Percentiles rank a stretch among this genome's conserved stretches.
Evolutionary conservation across 1,140 invertebrate species (phyloP).

Genomic region (Hyles vespertilio): DNA sequence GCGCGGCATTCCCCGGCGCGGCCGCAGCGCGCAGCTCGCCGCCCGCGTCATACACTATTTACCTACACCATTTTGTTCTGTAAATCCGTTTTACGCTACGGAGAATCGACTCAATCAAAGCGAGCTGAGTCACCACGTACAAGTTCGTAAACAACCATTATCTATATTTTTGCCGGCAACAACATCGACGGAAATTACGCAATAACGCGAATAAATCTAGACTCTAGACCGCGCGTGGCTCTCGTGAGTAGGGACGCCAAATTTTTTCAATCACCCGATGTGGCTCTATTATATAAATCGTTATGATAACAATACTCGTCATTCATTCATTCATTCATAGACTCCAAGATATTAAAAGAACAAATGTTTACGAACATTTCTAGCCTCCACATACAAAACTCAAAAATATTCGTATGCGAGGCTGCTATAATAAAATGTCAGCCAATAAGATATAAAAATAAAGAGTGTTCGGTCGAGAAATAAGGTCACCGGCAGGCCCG

Average conservation of each 20-base stretch:
- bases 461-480: constrained; percentile 60
- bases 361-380: too few species aligned
- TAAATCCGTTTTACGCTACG: constrained; percentile 4
- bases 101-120: constrained; percentile 15
- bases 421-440: constrained; percentile 31
- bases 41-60: constrained; percentile 46
- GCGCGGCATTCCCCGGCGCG: constrained; percentile 22
- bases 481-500: constrained; percentile 69
- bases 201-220: constrained; percentile 16
- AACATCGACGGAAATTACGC: constrained; percentile 22
- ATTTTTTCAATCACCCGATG: too few species aligned
- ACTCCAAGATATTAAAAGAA: too few species aligned
- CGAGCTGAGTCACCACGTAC: constrained; percentile 20
- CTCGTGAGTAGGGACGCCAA: too few species aligned
- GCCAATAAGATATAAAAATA: constrained; percentile 64
- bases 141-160: constrained; percentile 39
- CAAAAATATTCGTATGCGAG: constrained; percentile 14
- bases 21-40: constrained; percentile 4
- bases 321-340: too few species aligned
- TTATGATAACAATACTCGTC: too few species aligned
- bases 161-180: constrained; percentile 21
- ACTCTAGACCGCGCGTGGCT: not conserved
- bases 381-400: too few species aligned
- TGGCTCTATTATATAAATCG: too few species aligned
- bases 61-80: constrained; percentile 12